A percentile compares a stretch with the other conserved stretches of the same genome.
These are phyloP conservation scores for Lamprologus sp. DNA, from an alignment of 2,113 vertebrate species.

Conservation along the genomic window DNA sequence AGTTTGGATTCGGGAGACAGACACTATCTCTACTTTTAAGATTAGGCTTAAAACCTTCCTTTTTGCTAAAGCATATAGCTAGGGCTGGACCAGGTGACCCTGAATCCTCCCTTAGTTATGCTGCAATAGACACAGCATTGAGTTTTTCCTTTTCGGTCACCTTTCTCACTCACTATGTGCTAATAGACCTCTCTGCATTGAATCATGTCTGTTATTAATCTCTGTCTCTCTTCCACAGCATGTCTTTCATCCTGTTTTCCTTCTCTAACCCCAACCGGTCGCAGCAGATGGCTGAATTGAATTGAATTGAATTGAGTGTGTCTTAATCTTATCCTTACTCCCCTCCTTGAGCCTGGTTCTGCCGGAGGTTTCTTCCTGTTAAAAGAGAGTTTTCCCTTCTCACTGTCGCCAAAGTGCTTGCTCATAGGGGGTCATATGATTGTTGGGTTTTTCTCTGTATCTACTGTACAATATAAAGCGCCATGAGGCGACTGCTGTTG, in stretches of 20 bases:
- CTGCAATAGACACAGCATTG: background rate
- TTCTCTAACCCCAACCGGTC: background rate
- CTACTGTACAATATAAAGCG: no score
- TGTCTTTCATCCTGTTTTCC: fast-evolving
- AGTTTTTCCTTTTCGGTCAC: fast-evolving
- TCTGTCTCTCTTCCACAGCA: background rate
- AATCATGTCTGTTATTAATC: background rate
- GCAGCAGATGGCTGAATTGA: background rate
- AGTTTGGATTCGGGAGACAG: no score
- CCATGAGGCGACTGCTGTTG: no score
- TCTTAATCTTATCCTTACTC: background rate
- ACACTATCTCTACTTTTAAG: no score
- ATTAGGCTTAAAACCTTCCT: no score
- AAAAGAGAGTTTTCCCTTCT: no score
- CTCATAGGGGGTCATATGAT: no score
- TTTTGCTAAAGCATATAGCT: fast-evolving
- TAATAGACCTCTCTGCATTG: background rate
- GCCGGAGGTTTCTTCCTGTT: fast-evolving
- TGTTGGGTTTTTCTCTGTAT: no score
- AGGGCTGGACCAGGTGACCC: no score
- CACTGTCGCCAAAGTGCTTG: no score
- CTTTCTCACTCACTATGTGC: background rate
- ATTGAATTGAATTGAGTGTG: background rate
- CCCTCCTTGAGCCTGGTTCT: no score
- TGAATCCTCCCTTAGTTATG: background rate